Conservation (phyloP, 2,888 invertebrate genomes). For the Diarsia brunnea region DNA sequence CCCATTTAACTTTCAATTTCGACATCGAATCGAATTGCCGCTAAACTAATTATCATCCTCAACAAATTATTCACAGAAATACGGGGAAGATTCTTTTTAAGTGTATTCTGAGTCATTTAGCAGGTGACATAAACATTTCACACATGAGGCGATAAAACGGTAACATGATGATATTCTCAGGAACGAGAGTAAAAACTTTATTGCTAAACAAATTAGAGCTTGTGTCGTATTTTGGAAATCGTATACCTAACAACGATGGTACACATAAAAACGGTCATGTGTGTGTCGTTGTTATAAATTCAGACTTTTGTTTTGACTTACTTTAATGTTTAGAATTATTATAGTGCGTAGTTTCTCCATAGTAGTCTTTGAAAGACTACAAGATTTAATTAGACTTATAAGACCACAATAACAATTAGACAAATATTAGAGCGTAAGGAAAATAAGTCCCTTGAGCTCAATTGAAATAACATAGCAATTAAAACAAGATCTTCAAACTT, state of each 20-base stretch:
- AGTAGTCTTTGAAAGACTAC: not conserved
- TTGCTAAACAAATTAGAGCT: conserved; percentile 50
- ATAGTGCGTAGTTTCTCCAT: not conserved
- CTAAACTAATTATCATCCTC: conserved; percentile 46
- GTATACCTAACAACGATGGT: conserved; percentile 3
- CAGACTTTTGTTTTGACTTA: not conserved
- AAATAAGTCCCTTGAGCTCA: not conserved
- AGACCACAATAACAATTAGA: not conserved
- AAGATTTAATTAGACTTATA: not conserved
- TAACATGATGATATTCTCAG: conserved; percentile 49
- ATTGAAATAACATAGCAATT: not conserved
- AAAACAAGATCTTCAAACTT: not conserved
- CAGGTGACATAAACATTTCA: conserved; percentile 52
- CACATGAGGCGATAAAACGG: conserved; percentile 42
- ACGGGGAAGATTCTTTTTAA: conserved; percentile 11
- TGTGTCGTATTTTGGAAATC: conserved; percentile 18
- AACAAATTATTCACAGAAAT: conserved; percentile 37
- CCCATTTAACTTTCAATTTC: conserved; percentile 52
- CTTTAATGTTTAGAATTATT: not conserved
- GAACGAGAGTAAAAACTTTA: conserved; percentile 39
- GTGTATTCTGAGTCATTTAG: conserved; percentile 48
- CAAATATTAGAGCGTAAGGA: not conserved
- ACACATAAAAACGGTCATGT: not conserved
- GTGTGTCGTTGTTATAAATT: conserved; percentile 10
- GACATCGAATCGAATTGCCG: conserved; percentile 21